These are phyloP conservation scores for Xestia rhomboidea DNA, from an alignment of 2,888 invertebrate genomes.

Conservation along the genomic window DNA sequence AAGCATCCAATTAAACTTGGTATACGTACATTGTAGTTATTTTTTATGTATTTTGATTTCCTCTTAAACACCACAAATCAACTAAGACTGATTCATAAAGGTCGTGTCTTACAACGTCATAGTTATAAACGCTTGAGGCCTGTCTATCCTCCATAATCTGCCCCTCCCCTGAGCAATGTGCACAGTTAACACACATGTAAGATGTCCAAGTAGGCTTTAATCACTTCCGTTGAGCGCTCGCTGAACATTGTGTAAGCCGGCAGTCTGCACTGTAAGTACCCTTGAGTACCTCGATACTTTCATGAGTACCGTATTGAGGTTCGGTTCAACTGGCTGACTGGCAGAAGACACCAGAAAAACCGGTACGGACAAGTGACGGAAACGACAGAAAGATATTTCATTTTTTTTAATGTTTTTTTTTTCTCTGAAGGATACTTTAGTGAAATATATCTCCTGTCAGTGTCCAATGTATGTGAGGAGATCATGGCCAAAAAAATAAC, in stretches of 20 bases:
- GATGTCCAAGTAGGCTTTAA: slow-evolving; percentile 28
- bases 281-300: background rate
- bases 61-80: background rate
- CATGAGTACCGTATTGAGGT: background rate
- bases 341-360: background rate
- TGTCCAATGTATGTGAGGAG: background rate
- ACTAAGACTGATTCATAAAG: background rate
- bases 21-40: background rate
- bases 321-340: background rate
- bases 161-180: background rate
- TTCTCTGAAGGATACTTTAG: background rate
- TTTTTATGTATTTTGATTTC: too few relatives aligned
- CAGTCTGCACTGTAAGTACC: slow-evolving; percentile 15
- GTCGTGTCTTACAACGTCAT: background rate
- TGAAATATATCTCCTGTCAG: background rate
- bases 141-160: background rate
- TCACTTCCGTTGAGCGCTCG: slow-evolving; percentile 14
- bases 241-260: slow-evolving; percentile 15
- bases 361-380: background rate
- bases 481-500: background rate
- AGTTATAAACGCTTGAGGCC: background rate
- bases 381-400: background rate
- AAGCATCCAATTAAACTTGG: background rate
- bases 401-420: too few relatives aligned
- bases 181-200: background rate